Evolutionary conservation across 1,140 invertebrate genomes (phyloP), one percentile per base, ranked within the genome.

Genomic region (Dinothrombium tinctorium): DNA sequence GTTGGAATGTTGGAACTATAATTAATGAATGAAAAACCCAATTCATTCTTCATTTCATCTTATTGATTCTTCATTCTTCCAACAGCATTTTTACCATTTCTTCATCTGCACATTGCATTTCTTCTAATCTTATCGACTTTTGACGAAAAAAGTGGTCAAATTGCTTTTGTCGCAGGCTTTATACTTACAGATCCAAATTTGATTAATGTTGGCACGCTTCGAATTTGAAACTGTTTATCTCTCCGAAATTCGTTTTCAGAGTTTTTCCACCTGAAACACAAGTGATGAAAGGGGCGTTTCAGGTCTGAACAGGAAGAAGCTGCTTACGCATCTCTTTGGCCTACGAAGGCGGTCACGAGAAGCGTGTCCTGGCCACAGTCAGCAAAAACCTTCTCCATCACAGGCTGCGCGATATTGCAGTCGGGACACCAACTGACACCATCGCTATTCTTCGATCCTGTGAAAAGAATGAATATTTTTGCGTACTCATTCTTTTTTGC

Each of bases 391-490:
- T 14, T 24, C 22, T 45, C 15, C n/a, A 45, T 43, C 4, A 45
- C 17, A n/a, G 43, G 43, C 25, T 45, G 38, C 20, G 43, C 38
- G 1, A 35, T 19, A 2, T 20, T 28, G 33, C 43, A 45, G 37
- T 45, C 43, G 6, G 43, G 43, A 43, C 43, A 45, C 43, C 43
- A 45, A 28, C 40, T 43, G n/a, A 20, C 31, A 24, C 43, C 43
- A 36, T 31, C 14, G 8, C 11, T 9, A 11, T 37, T 23, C 25
- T 45, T 45, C 17, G 38, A 31, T 8, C 40, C 43, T 8, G 40
- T 45, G 20, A 45, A 45, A 15, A 45, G 33, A 6, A 45, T 11
- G 19, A 45, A 12, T 29, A 29, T 15, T 29, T 29, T 20, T 5
- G n/a, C 22, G 19, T 12, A 37, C 12, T 7, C n/a, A 5, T 15